Evolutionary conservation across 2,797 vertebrate species (phyloP).

Genomic region (Cuculus canorus): DNA sequence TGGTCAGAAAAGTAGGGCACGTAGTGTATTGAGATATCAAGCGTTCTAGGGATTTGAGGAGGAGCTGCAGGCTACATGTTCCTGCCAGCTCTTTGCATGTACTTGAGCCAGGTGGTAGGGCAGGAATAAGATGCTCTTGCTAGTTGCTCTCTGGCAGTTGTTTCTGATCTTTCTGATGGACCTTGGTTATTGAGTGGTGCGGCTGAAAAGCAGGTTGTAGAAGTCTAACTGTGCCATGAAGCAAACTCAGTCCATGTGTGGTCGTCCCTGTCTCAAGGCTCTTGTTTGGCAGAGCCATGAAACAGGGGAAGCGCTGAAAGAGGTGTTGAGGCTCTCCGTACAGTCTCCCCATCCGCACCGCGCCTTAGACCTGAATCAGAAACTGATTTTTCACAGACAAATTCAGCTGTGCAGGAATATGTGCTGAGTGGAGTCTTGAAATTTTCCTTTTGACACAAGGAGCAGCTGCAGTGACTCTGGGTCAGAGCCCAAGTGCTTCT

Average conservation of each 20-base stretch:
- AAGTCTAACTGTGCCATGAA: not conserved
- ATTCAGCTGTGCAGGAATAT: not conserved
- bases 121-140: accelerated
- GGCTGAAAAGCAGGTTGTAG: not conserved
- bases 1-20: not conserved
- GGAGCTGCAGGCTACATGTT: accelerated
- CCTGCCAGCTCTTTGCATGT: accelerated
- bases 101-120: not conserved
- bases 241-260: not conserved
- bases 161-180: not conserved
- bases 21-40: accelerated
- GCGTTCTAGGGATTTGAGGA: not conserved
- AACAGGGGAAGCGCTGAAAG: accelerated
- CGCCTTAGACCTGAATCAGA: not conserved
- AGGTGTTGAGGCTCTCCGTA: not conserved
- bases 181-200: not conserved
- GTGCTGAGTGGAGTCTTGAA: not conserved
- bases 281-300: not conserved
- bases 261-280: not conserved
- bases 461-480: not conserved
- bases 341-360: accelerated
- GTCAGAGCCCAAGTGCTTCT: not conserved
- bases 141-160: not conserved
- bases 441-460: not conserved
- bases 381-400: not conserved